Evolutionary conservation across 2,113 vertebrate species (phyloP), one percentile per base, ranked within the genome.

Genomic region (Pogonocichla stellata): DNA sequence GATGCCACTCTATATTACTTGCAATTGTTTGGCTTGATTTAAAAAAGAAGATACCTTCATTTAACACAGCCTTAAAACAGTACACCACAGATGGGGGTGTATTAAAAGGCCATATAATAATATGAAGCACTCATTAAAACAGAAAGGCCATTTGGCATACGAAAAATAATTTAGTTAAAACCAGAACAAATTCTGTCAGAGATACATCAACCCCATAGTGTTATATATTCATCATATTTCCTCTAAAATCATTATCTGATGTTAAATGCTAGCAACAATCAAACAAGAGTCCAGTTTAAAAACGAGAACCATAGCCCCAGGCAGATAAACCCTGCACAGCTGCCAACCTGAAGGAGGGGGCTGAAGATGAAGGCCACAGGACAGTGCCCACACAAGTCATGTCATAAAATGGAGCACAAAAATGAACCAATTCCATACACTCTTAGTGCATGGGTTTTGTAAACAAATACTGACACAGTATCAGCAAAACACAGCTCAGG

Each of bases 381-480:
- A 66, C 34, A 65, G 28, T 2, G 24, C 22, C 25, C 42, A 50
- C 6, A 7, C 5, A 53, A 64, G 29, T 24, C 3, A 1, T 19
- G 25, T 14, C 43, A 40, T 42, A 20, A 81, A 80, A 38, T 8
- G 15, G 11, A 71, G 15, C 61, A 72, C 22, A 64, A 60, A 75
- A 67, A n/a, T 5, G 28, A 67, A 75, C 48, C 28, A 2, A 53
- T 56, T 78, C 26, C 2, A 2, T 48, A 28, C 6, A 8, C 9
- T 51, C 33, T 38, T 22, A 31, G 13, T 4, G 17, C 53, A 47
- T 1, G 1, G n/a, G 5, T 72, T 74, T 65, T 64, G 65, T 57
- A 88, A 92, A 91, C 40, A 48, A 81, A 56, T 29, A 69, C 54
- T 80, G 92, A 86, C 79, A 88, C 8, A 42, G 15, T 20, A 34